phyloP scores from a whole-genome alignment of 2,888 invertebrate genomes.

The Athalia circularis region DNA sequence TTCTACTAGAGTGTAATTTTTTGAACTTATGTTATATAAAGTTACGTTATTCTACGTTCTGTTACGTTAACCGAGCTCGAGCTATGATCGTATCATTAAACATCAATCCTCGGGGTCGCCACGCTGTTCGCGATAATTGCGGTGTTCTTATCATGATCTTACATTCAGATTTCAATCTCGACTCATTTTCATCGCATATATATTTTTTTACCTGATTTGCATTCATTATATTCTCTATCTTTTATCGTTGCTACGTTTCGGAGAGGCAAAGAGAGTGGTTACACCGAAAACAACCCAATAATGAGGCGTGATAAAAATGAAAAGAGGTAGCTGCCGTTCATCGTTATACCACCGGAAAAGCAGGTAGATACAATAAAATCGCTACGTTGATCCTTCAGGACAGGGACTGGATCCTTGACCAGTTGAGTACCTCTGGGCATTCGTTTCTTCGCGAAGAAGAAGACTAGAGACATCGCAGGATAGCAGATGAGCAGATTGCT shows the following conservation, averaged over 20 bases:
- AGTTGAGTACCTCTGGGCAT: slow-evolving; percentile 50
- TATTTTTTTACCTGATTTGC: too few relatives aligned
- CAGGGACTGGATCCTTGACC: slow-evolving; percentile 15
- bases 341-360: neutral
- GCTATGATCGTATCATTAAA: too few relatives aligned
- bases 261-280: neutral
- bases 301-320: neutral
- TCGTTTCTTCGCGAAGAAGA: slow-evolving; percentile 50
- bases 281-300: neutral
- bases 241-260: neutral
- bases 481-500: slow-evolving; percentile 64
- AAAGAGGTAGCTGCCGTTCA: neutral
- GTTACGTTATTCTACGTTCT: too few relatives aligned
- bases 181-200: too few relatives aligned
- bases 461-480: slow-evolving; percentile 61
- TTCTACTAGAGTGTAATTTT: slow-evolving; percentile 18
- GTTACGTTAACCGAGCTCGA: too few relatives aligned
- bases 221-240: too few relatives aligned
- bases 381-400: neutral
- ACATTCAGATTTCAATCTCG: too few relatives aligned
- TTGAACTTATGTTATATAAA: slow-evolving; percentile 3
- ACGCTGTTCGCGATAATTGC: too few relatives aligned
- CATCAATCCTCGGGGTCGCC: too few relatives aligned
- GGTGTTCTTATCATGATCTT: too few relatives aligned
- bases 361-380: slow-evolving; percentile 16